Conservation (phyloP, 2,888 invertebrate genomes). For the Buathra laborator region DNA sequence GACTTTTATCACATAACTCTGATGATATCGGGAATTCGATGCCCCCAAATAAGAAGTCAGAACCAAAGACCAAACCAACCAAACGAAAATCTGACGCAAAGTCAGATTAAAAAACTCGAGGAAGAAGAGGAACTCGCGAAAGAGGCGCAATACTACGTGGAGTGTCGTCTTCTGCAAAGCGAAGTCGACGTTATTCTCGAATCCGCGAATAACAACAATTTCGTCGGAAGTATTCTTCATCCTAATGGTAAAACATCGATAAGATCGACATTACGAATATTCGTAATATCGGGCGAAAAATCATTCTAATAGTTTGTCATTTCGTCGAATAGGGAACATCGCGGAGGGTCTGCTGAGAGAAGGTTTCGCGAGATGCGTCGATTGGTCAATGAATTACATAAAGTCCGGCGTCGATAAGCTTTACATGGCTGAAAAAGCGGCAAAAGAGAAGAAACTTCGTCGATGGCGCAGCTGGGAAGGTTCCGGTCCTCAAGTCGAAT, state of each 20-base stretch:
- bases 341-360: constrained; percentile 95
- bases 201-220: constrained; percentile 96
- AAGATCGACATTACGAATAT: background rate
- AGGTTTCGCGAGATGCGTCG: constrained; percentile 97
- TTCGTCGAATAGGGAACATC: constrained; percentile 89
- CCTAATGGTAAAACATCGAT: constrained; percentile 88
- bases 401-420: constrained; percentile 93
- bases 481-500: constrained; percentile 91
- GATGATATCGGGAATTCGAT: constrained; percentile 97
- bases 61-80: constrained; percentile 86
- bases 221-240: constrained; percentile 97
- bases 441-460: constrained; percentile 94
- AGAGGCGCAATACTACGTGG: constrained; percentile 97
- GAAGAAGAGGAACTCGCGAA: constrained; percentile 92
- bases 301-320: background rate
- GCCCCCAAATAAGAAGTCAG: constrained; percentile 87
- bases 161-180: constrained; percentile 95
- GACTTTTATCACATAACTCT: constrained; percentile 96
- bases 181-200: constrained; percentile 96
- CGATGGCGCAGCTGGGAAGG: constrained; percentile 97
- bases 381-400: constrained; percentile 96
- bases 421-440: constrained; percentile 93
- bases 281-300: background rate
- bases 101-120: constrained; percentile 84
- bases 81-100: no score